phyloP scores from a whole-genome alignment of 2,888 invertebrate genomes.

The Galeruca laticollis region DNA sequence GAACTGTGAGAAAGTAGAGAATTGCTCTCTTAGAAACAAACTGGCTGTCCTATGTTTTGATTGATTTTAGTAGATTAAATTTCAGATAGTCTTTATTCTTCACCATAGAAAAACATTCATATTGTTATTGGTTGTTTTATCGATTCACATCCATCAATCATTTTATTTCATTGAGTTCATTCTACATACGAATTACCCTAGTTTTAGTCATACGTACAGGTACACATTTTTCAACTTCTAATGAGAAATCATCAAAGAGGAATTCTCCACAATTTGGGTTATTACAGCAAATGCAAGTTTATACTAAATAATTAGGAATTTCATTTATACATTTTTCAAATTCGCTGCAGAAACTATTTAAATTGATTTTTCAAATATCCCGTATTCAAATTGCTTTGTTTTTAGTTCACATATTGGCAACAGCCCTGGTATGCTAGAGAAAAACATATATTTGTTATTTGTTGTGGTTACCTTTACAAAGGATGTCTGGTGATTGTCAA shows the following conservation, averaged over 20 bases:
- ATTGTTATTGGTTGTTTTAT: neutral
- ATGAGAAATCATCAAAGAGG: neutral
- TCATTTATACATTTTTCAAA: neutral
- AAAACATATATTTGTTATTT: slow-evolving; percentile 1
- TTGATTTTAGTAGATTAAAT: neutral
- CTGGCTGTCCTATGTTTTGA: neutral
- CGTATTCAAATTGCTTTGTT: slow-evolving; percentile 12
- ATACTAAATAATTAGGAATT: slow-evolving; percentile 1
- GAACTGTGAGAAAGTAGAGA: slow-evolving; percentile 3
- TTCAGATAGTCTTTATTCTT: neutral
- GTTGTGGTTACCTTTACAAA: neutral
- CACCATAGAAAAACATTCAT: neutral
- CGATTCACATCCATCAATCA: neutral
- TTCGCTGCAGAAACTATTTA: slow-evolving; percentile 11
- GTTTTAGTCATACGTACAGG: neutral
- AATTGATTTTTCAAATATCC: slow-evolving; percentile 3
- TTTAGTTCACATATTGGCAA: slow-evolving; percentile 19
- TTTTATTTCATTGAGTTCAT: neutral
- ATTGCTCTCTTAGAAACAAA: neutral
- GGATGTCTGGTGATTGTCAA: neutral
- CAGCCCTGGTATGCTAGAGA: slow-evolving; percentile 1
- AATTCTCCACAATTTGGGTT: slow-evolving; percentile 11
- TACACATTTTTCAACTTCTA: neutral
- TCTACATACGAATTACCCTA: neutral
- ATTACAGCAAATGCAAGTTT: slow-evolving; percentile 10